Percentiles rank a stretch among this genome's conserved stretches.
Conservation (phyloP, 2,888 invertebrate species). For the Neoscelio sp. region DNA sequence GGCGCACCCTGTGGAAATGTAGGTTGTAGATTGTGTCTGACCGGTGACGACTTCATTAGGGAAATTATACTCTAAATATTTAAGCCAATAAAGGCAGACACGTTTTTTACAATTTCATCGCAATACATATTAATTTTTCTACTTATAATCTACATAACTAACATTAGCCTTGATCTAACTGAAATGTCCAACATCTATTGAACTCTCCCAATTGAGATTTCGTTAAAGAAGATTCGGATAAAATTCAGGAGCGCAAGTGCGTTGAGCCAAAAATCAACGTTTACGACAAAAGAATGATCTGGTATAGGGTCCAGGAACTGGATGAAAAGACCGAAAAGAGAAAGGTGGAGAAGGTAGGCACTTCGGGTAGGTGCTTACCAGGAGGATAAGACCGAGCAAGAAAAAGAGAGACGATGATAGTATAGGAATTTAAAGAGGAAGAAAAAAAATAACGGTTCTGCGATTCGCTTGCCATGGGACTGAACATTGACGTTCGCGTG, state of each 20-base stretch:
- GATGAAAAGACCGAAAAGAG: slow-evolving; percentile 35
- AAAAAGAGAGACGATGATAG: slow-evolving; percentile 10
- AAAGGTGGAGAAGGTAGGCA: slow-evolving; percentile 68
- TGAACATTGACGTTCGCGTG: slow-evolving; percentile 43
- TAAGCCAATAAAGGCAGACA: background rate
- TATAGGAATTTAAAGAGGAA: slow-evolving; percentile 71
- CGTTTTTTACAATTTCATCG: background rate
- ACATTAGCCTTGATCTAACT: no score
- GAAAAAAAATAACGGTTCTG: slow-evolving; percentile 76
- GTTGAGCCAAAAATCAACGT: slow-evolving; percentile 51
- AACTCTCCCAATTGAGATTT: no score
- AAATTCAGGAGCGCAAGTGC: background rate
- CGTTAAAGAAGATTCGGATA: no score
- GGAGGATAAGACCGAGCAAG: slow-evolving; percentile 32
- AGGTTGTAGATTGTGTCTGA: slow-evolving; percentile 9
- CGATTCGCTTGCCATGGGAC: slow-evolving; percentile 76
- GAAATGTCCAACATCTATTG: no score
- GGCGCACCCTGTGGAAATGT: slow-evolving; percentile 33
- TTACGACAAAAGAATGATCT: slow-evolving; percentile 76
- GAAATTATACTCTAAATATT: slow-evolving; percentile 31
- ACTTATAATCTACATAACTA: no score
- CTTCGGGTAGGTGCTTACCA: slow-evolving; percentile 69
- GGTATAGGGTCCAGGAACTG: slow-evolving; percentile 59
- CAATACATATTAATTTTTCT: no score
- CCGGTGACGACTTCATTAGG: slow-evolving; percentile 17